A percentile compares a stretch with the other conserved stretches of the same genome.
phyloP scores from a whole-genome alignment of 2,888 invertebrate genomes.

The Andricus curvator region DNA sequence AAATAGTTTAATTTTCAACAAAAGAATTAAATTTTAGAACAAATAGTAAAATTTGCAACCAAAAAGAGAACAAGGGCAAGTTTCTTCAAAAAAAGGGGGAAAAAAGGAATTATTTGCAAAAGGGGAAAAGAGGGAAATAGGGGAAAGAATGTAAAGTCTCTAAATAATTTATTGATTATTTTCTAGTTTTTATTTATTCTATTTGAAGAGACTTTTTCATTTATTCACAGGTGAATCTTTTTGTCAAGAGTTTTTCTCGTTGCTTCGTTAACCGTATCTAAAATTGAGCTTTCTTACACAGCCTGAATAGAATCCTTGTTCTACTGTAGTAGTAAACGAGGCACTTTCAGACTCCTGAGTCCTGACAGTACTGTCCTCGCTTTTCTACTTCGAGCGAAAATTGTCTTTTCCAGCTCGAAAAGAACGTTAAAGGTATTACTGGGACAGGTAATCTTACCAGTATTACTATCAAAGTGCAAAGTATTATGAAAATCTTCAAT shows the following conservation, averaged over 20 bases:
- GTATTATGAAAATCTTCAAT: conserved; percentile 16
- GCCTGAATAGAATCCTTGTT: conserved; percentile 20
- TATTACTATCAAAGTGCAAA: not conserved
- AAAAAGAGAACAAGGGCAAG: too few relatives aligned
- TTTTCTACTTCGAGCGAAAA: conserved; percentile 14
- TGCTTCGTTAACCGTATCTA: conserved; percentile 5
- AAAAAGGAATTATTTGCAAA: too few relatives aligned
- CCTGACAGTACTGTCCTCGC: conserved; percentile 32
- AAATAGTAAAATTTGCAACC: too few relatives aligned
- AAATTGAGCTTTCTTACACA: conserved; percentile 20
- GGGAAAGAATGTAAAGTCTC: too few relatives aligned
- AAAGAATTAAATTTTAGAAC: too few relatives aligned
- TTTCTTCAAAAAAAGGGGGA: too few relatives aligned
- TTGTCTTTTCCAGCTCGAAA: conserved; percentile 26
- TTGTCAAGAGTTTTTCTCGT: not conserved
- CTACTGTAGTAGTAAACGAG: conserved; percentile 29
- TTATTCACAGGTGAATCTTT: not conserved
- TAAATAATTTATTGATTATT: too few relatives aligned
- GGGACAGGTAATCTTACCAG: conserved; percentile 1
- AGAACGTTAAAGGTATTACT: conserved; percentile 6
- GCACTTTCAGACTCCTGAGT: conserved; percentile 14
- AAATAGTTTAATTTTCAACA: too few relatives aligned
- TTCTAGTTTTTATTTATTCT: not conserved
- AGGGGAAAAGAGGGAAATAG: too few relatives aligned
- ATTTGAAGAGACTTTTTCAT: not conserved